These are phyloP conservation scores for Augochlorella aurata DNA, from an alignment of 2,888 invertebrate genomes.

Conservation along the genomic window DNA sequence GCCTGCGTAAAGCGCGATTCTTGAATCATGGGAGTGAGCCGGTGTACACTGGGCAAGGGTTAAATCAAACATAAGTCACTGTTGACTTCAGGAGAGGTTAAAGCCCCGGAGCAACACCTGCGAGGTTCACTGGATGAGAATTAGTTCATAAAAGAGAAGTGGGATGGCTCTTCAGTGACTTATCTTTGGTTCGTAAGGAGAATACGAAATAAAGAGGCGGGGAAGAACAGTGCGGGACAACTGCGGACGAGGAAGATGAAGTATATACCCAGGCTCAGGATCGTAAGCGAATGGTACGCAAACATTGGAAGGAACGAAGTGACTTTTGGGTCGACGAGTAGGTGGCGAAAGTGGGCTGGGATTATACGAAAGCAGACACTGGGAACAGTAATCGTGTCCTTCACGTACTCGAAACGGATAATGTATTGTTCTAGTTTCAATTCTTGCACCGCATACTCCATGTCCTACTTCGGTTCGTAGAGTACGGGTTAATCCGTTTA, in stretches of 20 bases:
- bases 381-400: conserved; percentile 49
- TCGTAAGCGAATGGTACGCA: conserved; percentile 70
- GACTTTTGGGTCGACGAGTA: conserved; percentile 53
- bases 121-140: conserved; percentile 20
- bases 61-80: conserved; percentile 9
- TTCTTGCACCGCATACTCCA: not conserved
- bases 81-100: not conserved
- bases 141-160: conserved; percentile 32
- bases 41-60: not conserved
- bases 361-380: conserved; percentile 52
- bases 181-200: conserved; percentile 31
- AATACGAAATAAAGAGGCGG: conserved; percentile 14
- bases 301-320: conserved; percentile 63
- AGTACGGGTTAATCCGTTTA: not conserved
- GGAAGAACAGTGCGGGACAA: conserved; percentile 16
- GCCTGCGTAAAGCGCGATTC: not conserved
- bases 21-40: not conserved
- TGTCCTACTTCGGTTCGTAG: not conserved
- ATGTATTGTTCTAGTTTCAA: not conserved
- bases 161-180: conserved; percentile 32
- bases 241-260: conserved; percentile 48
- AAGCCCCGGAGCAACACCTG: not conserved
- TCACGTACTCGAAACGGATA: conserved; percentile 12
- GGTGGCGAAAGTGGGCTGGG: conserved; percentile 46
- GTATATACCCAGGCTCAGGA: conserved; percentile 57